Conservation (phyloP, 1,140 invertebrate species). For the Saccostrea cuccullata region DNA sequence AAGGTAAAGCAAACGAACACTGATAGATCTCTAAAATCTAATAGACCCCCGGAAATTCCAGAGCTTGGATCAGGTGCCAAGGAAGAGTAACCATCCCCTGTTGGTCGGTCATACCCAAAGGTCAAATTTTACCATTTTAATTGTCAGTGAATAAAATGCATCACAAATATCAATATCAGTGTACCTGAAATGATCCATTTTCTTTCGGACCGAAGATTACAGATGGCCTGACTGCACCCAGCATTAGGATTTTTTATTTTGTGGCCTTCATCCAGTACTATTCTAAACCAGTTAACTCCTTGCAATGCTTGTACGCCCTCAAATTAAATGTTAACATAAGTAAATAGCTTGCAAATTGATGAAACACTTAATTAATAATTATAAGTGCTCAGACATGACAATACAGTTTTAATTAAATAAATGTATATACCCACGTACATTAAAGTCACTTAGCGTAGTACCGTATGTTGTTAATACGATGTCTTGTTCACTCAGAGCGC, state of each 20-base stretch:
- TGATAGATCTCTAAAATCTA: too few species aligned
- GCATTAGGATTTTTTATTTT: background rate
- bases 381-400: background rate
- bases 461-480: background rate
- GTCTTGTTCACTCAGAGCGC: background rate
- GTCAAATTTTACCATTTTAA: too few species aligned
- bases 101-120: too few species aligned
- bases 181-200: background rate
- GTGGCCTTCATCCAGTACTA: background rate
- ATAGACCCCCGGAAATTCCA: too few species aligned
- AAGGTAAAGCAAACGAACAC: too few species aligned
- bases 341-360: background rate
- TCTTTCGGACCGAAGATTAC: background rate
- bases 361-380: background rate
- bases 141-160: too few species aligned
- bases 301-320: background rate
- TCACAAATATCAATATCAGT: too few species aligned
- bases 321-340: background rate
- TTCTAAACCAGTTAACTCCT: background rate
- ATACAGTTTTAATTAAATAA: background rate
- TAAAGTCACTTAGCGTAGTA: background rate
- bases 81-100: too few species aligned
- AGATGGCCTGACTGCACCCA: background rate
- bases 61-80: too few species aligned
- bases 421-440: background rate